Base-by-base conservation (phyloP, 1,140 invertebrate genomes). In the Temnothorax longispinosus region DNA sequence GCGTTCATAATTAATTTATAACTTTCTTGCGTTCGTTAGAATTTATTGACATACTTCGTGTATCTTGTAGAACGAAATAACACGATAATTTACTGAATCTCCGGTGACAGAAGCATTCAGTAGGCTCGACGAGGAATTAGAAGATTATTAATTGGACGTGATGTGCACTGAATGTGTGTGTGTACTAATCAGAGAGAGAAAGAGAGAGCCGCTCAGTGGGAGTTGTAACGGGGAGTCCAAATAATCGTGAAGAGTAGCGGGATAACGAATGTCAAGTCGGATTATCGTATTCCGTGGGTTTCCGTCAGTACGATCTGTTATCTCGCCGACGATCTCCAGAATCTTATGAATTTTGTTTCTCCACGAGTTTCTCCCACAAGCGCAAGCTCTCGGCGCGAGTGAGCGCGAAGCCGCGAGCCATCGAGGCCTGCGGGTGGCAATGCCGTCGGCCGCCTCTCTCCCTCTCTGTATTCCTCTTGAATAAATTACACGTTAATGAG, bases 141-240 rank as follows among this genome's bases (percentile, higher is more conserved):
- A 91, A 88, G 84, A 86, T 90, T 91, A 91, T 90, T 91, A 90
- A 91, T 90, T 80, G 27, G 62, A 74, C 50, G 47, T 32, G 38
- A 74, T 60, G 47, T 32, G 38, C 60, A 27, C 27, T 27, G 27
- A 27, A 27, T 27, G 27, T 27, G 27, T 27, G 27, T 27, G 27
- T 27, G 27, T 1, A 27, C 27, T 27, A 0, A 0, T 27, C 27
- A 27, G 27, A 27, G 27, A 27, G 27, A 27, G 27, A 27, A 27
- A 27, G 27, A 27, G 27, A 71, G 80, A 82, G 82, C 89, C 56
- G 65, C 87, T 58, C 86, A 13, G 77, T 60, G 38, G 87, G 82
- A 62, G 58, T 35, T 35, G 52, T 41, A 35, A 76, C 6, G 35
- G 27, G 35, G 47, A 21, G 47, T 18, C 35, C 54, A 77, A 82